These are phyloP conservation scores for Galaxea fascicularis DNA, from an alignment of 92 coral and sea anemone species.

Conservation along the genomic window DNA sequence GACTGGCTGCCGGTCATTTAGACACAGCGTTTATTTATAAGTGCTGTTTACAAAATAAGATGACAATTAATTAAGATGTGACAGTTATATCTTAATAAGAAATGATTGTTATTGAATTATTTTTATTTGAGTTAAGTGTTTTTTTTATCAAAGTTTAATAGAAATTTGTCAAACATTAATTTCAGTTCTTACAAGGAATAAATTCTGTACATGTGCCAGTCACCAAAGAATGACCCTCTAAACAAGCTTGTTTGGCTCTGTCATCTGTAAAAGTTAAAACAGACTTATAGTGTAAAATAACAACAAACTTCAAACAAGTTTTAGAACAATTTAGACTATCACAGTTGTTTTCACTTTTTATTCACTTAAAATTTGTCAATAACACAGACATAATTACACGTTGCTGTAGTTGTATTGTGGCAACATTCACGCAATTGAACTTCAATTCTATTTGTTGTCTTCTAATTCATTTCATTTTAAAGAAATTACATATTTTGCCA, in stretches of 20 bases:
- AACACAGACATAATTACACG: slow-evolving; percentile 13
- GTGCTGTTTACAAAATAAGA: no score
- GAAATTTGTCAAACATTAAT: no score
- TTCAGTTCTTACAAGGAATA: slow-evolving; percentile 46
- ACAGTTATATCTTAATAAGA: no score
- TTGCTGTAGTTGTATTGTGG: not conserved
- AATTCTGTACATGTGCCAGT: slow-evolving; percentile 43
- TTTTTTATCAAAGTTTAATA: no score
- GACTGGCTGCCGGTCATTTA: no score
- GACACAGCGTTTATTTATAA: no score
- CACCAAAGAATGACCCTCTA: slow-evolving; percentile 42
- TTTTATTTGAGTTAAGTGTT: no score
- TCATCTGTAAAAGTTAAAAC: slow-evolving; percentile 40
- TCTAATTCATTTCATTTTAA: not conserved
- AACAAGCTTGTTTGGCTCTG: slow-evolving; percentile 43
- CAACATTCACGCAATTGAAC: not conserved
- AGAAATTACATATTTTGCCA: not conserved
- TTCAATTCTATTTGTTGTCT: not conserved
- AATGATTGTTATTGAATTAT: no score
- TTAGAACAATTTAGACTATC: not conserved
- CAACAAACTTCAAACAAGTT: not conserved
- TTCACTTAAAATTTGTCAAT: slow-evolving; percentile 24
- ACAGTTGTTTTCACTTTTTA: not conserved
- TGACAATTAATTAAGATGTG: no score
- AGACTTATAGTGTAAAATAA: not conserved